These are phyloP conservation scores for Apostichopus leukothele DNA, from an alignment of 53 echinoderm and acorn worm genomes.

Conservation along the genomic window DNA sequence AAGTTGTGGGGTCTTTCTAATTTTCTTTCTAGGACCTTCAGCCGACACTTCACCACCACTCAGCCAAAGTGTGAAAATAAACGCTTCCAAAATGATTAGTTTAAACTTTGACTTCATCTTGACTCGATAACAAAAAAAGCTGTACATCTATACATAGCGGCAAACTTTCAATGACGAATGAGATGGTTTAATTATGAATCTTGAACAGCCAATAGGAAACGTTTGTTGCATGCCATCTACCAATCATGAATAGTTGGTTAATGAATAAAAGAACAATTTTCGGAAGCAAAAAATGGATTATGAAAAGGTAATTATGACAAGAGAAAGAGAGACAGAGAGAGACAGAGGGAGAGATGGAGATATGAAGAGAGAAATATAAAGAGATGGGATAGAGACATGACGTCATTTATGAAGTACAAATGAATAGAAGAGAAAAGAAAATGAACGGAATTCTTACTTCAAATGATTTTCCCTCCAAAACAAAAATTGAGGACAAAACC, in stretches of 20 bases:
- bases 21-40: too few relatives aligned
- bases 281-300: background rate
- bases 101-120: constrained; percentile 35
- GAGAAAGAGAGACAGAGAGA: background rate
- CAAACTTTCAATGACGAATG: constrained; percentile 14
- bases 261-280: constrained; percentile 1
- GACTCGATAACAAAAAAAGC: background rate
- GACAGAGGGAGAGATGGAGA: background rate
- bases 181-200: constrained; percentile 25
- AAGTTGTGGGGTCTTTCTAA: too few relatives aligned
- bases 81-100: constrained; percentile 34
- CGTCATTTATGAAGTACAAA: background rate
- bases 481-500: background rate
- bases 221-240: background rate
- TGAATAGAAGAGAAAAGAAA: background rate
- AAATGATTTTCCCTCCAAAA: background rate
- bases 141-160: background rate
- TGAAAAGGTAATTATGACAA: background rate
- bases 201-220: background rate
- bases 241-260: constrained; percentile 15
- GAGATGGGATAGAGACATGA: background rate
- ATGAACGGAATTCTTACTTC: background rate
- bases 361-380: background rate
- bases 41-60: background rate
- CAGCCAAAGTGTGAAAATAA: constrained; percentile 42